Percentiles rank a stretch among this genome's conserved stretches.
These are phyloP conservation scores for Pseudois nayaur DNA, from an alignment of 2,113 vertebrate species.

Conservation along the genomic window DNA sequence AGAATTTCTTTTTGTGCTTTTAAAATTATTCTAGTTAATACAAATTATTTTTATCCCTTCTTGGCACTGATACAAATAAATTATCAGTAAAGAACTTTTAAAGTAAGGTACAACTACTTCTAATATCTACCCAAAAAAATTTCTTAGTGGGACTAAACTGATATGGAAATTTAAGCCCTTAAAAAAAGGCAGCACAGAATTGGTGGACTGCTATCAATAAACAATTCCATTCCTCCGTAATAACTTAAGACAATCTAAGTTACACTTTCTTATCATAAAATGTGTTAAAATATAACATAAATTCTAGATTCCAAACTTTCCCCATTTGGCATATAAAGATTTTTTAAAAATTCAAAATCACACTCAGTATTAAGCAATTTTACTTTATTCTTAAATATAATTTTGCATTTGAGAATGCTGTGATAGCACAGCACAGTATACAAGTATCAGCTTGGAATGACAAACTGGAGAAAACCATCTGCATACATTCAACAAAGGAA, in stretches of 20 bases:
- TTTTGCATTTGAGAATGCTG: neutral
- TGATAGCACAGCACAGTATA: neutral
- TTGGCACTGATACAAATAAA: neutral
- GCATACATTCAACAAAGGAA: neutral
- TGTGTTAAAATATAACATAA: neutral
- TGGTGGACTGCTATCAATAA: neutral
- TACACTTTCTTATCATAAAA: neutral
- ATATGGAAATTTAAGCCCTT: neutral
- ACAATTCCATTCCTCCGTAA: neutral
- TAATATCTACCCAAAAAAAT: neutral
- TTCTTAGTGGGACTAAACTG: neutral
- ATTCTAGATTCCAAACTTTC: neutral
- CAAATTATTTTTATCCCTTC: slow-evolving; percentile 6
- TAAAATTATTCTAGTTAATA: neutral
- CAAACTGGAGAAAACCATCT: neutral
- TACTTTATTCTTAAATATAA: slow-evolving; percentile 3
- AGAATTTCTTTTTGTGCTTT: neutral
- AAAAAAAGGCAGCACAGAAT: slow-evolving; percentile 1
- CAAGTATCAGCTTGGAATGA: neutral
- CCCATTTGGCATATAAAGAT: neutral
- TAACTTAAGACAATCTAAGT: slow-evolving; percentile 6
- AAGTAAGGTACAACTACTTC: neutral
- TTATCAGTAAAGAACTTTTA: slow-evolving; percentile 1
- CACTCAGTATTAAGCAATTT: neutral
- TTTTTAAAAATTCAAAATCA: neutral